A percentile compares a stretch with the other conserved stretches of the same genome.
phyloP scores from a whole-genome alignment of 1,140 invertebrate species.

The Magallana ariakensis region DNA sequence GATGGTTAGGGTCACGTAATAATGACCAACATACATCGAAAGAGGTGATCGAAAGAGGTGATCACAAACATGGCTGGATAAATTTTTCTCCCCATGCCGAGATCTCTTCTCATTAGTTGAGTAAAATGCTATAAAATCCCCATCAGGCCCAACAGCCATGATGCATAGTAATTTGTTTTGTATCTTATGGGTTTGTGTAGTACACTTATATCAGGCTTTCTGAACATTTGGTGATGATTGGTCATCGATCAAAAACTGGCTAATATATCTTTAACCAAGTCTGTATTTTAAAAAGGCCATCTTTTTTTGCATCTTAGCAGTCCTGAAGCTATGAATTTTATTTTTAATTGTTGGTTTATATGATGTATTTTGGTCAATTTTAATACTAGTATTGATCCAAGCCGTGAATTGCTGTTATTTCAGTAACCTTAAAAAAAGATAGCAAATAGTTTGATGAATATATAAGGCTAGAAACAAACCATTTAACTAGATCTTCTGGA shows the following conservation, averaged over 20 bases:
- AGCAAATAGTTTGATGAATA: too few relatives aligned
- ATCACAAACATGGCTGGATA: not conserved
- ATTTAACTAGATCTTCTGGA: too few relatives aligned
- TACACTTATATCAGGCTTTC: not conserved
- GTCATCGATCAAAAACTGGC: not conserved
- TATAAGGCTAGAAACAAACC: too few relatives aligned
- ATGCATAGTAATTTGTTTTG: not conserved
- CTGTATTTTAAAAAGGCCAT: too few relatives aligned
- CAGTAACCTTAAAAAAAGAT: too few relatives aligned
- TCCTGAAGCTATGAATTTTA: too few relatives aligned
- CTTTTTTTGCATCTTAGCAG: too few relatives aligned
- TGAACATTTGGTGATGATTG: not conserved
- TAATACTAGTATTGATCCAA: too few relatives aligned
- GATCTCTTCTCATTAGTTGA: not conserved
- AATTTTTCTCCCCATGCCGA: not conserved
- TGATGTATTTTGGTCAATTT: too few relatives aligned
- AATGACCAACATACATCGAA: not conserved
- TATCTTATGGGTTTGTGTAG: not conserved
- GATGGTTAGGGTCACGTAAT: not conserved
- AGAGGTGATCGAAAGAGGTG: not conserved
- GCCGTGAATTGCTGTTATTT: too few relatives aligned
- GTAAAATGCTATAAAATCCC: conserved; percentile 26
- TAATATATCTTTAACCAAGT: too few relatives aligned
- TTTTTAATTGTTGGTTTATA: too few relatives aligned
- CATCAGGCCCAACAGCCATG: not conserved